phyloP scores from a whole-genome alignment of 2,113 vertebrate species.

The Hyperoodon ampullatus region DNA sequence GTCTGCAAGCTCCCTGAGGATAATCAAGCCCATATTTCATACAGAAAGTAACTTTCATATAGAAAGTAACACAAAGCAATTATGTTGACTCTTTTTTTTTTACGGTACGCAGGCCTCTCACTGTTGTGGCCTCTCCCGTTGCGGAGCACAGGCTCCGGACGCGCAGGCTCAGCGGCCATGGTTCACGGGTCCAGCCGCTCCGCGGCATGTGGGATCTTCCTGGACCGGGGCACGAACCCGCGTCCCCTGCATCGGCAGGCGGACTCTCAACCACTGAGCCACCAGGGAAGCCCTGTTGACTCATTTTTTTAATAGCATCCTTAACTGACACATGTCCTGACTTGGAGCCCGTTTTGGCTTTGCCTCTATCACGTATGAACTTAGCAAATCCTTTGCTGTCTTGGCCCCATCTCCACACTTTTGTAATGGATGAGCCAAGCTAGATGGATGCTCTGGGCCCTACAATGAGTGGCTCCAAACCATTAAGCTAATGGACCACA shows the following conservation, averaged over 20 bases:
- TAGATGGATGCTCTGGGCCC: background rate
- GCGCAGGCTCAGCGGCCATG: no score
- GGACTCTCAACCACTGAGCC: no score
- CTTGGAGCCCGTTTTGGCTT: background rate
- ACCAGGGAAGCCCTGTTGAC: background rate
- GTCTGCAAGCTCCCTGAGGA: background rate
- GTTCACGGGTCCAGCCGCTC: no score
- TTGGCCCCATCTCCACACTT: background rate
- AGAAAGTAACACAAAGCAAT: background rate
- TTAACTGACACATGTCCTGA: background rate
- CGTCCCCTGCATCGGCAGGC: no score
- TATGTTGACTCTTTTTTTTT: no score
- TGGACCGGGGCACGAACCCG: no score
- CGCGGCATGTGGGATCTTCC: no score
- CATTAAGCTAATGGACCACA: background rate
- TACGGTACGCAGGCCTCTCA: no score
- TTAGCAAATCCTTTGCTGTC: background rate
- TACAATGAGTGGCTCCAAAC: background rate
- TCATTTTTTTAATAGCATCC: background rate
- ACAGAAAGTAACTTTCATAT: background rate
- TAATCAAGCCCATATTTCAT: background rate
- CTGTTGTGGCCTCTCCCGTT: no score
- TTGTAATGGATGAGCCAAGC: background rate
- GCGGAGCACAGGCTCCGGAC: no score
- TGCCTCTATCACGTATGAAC: background rate